phyloP scores from a whole-genome alignment of 2,113 vertebrate species.

The Formicarius rufipectus region DNA sequence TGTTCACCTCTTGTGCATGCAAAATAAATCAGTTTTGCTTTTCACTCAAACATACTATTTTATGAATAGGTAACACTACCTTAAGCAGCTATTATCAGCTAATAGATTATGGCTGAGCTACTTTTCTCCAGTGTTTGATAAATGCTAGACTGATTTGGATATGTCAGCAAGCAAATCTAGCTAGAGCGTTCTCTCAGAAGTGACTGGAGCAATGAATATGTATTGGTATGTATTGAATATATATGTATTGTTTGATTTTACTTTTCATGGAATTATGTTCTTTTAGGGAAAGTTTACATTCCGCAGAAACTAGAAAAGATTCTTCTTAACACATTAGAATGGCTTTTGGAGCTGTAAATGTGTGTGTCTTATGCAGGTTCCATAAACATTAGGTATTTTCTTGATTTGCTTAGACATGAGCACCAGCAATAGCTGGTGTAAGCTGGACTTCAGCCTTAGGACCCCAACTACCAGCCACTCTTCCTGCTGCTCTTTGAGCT shows the following conservation, averaged over 20 bases:
- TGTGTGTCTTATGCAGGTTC: background rate
- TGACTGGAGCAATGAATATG: background rate
- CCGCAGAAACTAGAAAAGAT: background rate
- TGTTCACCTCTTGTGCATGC: background rate
- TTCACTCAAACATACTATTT: background rate
- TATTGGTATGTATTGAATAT: background rate
- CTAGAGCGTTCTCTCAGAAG: background rate
- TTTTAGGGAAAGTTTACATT: background rate
- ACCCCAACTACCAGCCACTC: background rate
- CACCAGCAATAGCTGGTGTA: background rate
- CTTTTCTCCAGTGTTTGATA: background rate
- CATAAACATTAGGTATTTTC: background rate
- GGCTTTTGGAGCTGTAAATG: background rate
- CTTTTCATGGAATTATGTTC: background rate
- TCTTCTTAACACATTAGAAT: background rate
- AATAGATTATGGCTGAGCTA: background rate
- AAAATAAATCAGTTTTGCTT: background rate
- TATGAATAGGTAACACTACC: background rate
- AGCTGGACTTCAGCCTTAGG: background rate
- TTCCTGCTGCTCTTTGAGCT: background rate
- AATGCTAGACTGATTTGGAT: background rate
- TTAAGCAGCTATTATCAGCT: background rate
- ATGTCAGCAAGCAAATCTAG: background rate
- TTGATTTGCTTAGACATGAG: background rate
- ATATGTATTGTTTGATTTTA: background rate